A percentile compares a stretch with the other conserved stretches of the same genome.
These are phyloP conservation scores for Ophioderma brevispina DNA, from an alignment of 35 echinoderm and acorn worm species.

Conservation along the genomic window DNA sequence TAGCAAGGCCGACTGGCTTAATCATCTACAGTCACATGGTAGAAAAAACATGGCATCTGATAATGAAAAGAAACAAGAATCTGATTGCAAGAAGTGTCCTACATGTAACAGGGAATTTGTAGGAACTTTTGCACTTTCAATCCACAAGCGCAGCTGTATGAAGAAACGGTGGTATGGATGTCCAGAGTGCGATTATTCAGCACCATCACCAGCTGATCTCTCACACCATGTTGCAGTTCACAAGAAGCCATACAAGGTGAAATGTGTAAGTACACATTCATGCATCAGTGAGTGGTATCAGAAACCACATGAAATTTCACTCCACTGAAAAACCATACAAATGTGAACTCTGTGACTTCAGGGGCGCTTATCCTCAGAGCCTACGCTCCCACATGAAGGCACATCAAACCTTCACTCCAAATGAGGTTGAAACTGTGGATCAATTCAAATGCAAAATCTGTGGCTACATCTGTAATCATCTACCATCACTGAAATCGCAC, in stretches of 20 bases:
- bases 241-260: conserved; percentile 82
- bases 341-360: conserved; percentile 85
- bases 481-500: conserved; percentile 98
- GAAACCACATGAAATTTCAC: conserved; percentile 99
- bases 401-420: conserved; percentile 31
- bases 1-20: background rate
- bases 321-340: conserved; percentile 89
- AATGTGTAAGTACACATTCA: conserved; percentile 82
- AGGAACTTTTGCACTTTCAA: conserved; percentile 25
- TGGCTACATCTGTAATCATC: conserved; percentile 79
- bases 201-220: conserved; percentile 39
- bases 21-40: background rate
- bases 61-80: conserved; percentile 1
- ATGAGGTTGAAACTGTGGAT: conserved; percentile 25
- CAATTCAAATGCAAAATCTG: conserved; percentile 95
- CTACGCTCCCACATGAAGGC: conserved; percentile 87
- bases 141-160: conserved; percentile 60
- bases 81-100: conserved; percentile 33
- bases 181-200: conserved; percentile 73
- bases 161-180: conserved; percentile 60
- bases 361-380: conserved; percentile 95
- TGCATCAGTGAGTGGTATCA: conserved; percentile 83
- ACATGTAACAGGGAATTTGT: conserved; percentile 42
- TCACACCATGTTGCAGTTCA: conserved; percentile 61
- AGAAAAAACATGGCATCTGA: too few species aligned